Evolutionary conservation across 2,113 vertebrate genomes (phyloP).

Genomic region (Pangasianodon hypophthalmus): DNA sequence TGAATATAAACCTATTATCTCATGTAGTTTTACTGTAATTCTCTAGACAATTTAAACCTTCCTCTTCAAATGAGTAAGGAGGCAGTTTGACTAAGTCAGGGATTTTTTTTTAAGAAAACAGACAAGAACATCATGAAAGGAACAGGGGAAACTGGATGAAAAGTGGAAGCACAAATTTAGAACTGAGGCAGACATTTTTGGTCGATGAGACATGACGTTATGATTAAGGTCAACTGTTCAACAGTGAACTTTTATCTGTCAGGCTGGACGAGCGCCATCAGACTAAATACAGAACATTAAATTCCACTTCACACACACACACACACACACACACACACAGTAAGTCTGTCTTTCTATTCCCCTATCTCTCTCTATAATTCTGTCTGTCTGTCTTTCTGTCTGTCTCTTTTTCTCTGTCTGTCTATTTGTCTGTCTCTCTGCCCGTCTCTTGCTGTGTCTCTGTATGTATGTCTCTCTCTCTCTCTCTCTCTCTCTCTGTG

Average conservation of each 20-base stretch:
- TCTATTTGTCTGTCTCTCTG: too few relatives aligned
- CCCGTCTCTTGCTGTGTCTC: too few relatives aligned
- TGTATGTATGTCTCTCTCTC: too few relatives aligned
- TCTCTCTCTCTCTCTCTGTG: too few relatives aligned
- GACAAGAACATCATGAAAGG: neutral
- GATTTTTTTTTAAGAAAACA: neutral
- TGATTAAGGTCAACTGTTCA: neutral
- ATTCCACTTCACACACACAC: neutral
- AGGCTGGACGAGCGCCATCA: slow-evolving; percentile 18
- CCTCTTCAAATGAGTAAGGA: neutral
- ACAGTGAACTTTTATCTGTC: neutral
- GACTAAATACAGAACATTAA: neutral
- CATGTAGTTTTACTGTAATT: neutral
- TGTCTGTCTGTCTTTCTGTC: too few relatives aligned
- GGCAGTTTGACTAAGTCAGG: neutral
- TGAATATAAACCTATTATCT: neutral
- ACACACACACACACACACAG: neutral
- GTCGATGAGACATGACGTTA: slow-evolving; percentile 5
- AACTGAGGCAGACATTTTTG: neutral
- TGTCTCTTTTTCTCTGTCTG: too few relatives aligned
- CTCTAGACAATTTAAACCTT: neutral
- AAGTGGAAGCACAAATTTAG: neutral
- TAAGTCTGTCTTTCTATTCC: too few relatives aligned
- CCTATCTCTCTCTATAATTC: too few relatives aligned
- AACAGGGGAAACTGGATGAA: neutral